These are phyloP conservation scores for Rhizoglyphus robini DNA, from an alignment of 1,140 invertebrate genomes.

Conservation along the genomic window DNA sequence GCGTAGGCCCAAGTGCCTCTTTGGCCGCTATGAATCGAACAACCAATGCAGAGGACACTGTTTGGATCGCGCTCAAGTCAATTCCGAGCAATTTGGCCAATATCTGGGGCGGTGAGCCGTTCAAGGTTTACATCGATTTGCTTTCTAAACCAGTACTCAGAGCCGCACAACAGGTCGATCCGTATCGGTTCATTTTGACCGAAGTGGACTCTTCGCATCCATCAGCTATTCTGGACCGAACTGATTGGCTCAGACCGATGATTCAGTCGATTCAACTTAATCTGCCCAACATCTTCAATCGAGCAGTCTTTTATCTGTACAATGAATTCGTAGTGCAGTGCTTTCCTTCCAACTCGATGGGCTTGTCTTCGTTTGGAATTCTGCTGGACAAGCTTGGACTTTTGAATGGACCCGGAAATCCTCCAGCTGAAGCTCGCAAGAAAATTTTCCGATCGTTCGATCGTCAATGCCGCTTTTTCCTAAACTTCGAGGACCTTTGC, in stretches of 20 bases:
- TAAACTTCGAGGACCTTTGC: background rate
- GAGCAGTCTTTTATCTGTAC: background rate
- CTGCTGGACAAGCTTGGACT: background rate
- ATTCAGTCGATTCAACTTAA: background rate
- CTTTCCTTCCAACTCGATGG: background rate
- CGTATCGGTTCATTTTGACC: background rate
- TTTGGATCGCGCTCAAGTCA: background rate
- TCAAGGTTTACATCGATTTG: background rate
- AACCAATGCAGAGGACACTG: background rate
- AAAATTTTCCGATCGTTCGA: background rate
- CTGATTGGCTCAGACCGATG: constrained; percentile 1
- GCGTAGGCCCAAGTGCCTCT: background rate
- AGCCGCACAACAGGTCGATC: background rate
- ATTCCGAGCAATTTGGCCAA: background rate
- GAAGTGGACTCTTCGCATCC: background rate
- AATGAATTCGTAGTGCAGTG: constrained; percentile 6
- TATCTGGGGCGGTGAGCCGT: constrained; percentile 10
- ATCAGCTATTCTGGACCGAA: background rate
- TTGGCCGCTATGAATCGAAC: background rate
- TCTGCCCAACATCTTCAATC: background rate
- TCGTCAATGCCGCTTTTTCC: background rate
- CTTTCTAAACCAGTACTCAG: background rate
- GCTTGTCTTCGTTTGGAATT: background rate
- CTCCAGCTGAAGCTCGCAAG: background rate
- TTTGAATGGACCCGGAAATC: background rate